Base-by-base conservation (phyloP, 2,888 invertebrate genomes). In the Dasypogon diadema region DNA sequence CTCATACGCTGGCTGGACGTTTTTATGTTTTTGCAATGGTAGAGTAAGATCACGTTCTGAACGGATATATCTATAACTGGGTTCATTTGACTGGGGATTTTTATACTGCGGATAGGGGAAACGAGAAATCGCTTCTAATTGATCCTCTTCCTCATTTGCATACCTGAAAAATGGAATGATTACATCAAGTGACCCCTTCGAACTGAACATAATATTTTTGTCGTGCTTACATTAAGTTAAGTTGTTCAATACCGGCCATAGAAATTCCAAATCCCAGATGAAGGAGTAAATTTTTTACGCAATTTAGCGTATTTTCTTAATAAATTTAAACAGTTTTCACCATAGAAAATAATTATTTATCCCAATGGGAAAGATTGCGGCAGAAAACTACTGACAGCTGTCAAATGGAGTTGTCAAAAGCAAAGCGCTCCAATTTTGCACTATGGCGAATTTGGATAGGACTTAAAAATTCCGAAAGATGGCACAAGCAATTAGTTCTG, bases 211-310 rank as follows among this genome's bases (percentile, higher is more conserved):
- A n/a, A 30, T 42, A n/a, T 12, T n/a, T 12, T n/a, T 6, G 8
- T 24, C 14, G 4, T 22, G 42, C 73, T 63, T 56, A 85, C 85
- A 85, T 84, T 79, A 84, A 79, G 48, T 82, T 82, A 56, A 85
- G 85, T 81, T 83, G 83, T 79, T 85, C 82, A 76, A 85, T 83
- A 79, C 84, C 85, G 77, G 85, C 84, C 85, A 85, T 85, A 79
- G 70, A 72, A 68, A 21, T 60, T 60, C 56, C 54, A 24, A 26
- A 48, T 6, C 12, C 24, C 16, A 22, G n/a, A 22, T 48, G 2
- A n/a, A 14, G 8, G n/a, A n/a, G 42, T 21, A 46, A 24, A 18
- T 51, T 8, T 46, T 51, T 21, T 16, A 16, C 51, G 5, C 14
- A 6, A 42, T 12, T 42, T 12, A 42, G n/a, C 42, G 42, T n/a